phyloP scores from a whole-genome alignment of 2,888 invertebrate species.

The Cacoxenus indagator region DNA sequence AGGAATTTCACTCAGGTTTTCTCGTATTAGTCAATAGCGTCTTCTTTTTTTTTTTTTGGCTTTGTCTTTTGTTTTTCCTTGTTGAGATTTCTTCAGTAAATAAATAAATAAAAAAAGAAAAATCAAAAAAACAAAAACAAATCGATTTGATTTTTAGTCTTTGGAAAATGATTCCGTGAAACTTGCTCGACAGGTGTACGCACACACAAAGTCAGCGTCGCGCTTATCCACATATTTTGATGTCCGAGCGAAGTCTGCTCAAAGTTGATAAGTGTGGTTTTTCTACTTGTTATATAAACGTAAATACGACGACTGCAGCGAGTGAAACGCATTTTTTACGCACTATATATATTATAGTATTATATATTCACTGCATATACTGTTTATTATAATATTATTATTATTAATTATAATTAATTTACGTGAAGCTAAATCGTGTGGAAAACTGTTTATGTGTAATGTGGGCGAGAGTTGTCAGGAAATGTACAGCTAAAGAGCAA shows the following conservation, averaged over 20 bases:
- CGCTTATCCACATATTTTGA: background rate
- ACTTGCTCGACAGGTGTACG: slow-evolving; percentile 22
- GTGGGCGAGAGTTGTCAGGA: too few species aligned
- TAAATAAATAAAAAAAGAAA: background rate
- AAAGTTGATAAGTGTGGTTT: background rate
- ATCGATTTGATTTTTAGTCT: slow-evolving; percentile 3
- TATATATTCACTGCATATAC: background rate
- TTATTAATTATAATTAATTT: too few species aligned
- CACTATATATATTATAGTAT: background rate
- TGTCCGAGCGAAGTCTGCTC: background rate
- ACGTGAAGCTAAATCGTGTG: too few species aligned
- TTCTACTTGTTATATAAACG: background rate
- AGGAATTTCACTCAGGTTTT: slow-evolving; percentile 27
- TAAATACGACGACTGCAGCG: background rate
- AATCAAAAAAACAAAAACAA: background rate
- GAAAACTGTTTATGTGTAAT: too few species aligned
- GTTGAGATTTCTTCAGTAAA: background rate
- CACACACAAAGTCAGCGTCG: background rate
- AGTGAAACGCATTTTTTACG: slow-evolving; percentile 6
- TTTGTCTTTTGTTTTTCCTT: background rate
- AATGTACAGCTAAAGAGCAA: too few species aligned
- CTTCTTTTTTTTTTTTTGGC: background rate
- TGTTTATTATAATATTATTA: too few species aligned
- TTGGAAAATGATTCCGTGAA: slow-evolving; percentile 21
- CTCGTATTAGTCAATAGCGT: background rate